Conservation (phyloP, 2,797 vertebrate genomes). For the Sardinella longiceps region DNA sequence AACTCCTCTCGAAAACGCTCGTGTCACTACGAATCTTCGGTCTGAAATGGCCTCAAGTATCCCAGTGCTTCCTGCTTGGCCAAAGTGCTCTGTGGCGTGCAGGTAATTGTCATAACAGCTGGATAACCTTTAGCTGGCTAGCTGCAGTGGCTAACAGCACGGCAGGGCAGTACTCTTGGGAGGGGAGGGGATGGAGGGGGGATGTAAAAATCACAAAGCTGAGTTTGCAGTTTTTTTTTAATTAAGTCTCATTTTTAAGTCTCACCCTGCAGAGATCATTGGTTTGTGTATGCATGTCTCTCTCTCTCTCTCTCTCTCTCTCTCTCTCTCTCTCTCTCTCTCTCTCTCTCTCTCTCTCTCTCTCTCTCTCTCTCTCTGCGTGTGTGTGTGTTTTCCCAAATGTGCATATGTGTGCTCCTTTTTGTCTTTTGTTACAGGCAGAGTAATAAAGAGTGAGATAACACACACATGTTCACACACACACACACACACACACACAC, state of each 20-base stretch:
- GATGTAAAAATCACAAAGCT: conserved; percentile 38
- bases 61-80: conserved; percentile 45
- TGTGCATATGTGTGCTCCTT: neutral
- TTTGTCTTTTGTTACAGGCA: conserved; percentile 32
- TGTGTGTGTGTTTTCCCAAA: neutral
- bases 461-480: neutral
- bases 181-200: too few species aligned
- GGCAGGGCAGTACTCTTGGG: conserved; percentile 46
- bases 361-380: conserved; percentile 20
- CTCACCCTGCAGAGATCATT: neutral
- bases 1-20: too few species aligned
- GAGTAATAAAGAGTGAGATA: neutral
- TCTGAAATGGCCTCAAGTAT: too few species aligned
- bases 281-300: neutral
- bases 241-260: conserved; percentile 53
- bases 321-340: too few species aligned
- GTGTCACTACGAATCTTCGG: too few species aligned
- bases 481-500: too few species aligned
- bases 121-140: conserved; percentile 71
- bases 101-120: conserved; percentile 68
- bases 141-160: conserved; percentile 57
- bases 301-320: too few species aligned
- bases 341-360: too few species aligned
- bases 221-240: conserved; percentile 59
- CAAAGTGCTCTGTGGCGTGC: conserved; percentile 58